Evolutionary conservation across 2,797 vertebrate species (phyloP).

Genomic region (Eleutherodactylus coqui): DNA sequence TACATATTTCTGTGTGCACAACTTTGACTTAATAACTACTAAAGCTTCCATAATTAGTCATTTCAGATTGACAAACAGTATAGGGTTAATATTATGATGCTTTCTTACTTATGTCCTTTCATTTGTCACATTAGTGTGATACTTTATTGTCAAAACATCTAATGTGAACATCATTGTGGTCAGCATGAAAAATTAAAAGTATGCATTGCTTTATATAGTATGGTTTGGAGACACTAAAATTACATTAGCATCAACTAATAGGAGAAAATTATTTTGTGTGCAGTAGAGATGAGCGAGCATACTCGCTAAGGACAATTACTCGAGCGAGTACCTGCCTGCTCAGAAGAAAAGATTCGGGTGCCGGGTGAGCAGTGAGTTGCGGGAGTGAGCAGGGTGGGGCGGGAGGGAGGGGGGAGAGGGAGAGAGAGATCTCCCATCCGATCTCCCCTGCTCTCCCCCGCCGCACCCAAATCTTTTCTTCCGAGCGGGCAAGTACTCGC

Average conservation of each 20-base stretch:
- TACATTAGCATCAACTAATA: not conserved
- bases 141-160: not conserved
- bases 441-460: too few species aligned
- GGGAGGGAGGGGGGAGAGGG: too few species aligned
- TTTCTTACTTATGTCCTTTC: not conserved
- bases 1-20: not conserved
- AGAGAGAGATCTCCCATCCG: too few species aligned
- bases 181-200: conserved; percentile 2
- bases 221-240: not conserved
- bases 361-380: too few species aligned
- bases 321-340: too few species aligned
- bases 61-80: not conserved
- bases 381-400: too few species aligned
- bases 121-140: not conserved
- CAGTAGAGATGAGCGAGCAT: too few species aligned
- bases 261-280: not conserved
- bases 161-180: not conserved
- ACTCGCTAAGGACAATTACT: too few species aligned
- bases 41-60: not conserved
- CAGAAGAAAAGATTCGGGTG: too few species aligned
- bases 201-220: not conserved
- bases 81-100: not conserved
- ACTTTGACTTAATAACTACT: not conserved
- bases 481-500: too few species aligned
- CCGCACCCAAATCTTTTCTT: too few species aligned